Evolutionary conservation across 2,797 vertebrate genomes (phyloP).

Genomic region (Dendrocincla tyrannina): DNA sequence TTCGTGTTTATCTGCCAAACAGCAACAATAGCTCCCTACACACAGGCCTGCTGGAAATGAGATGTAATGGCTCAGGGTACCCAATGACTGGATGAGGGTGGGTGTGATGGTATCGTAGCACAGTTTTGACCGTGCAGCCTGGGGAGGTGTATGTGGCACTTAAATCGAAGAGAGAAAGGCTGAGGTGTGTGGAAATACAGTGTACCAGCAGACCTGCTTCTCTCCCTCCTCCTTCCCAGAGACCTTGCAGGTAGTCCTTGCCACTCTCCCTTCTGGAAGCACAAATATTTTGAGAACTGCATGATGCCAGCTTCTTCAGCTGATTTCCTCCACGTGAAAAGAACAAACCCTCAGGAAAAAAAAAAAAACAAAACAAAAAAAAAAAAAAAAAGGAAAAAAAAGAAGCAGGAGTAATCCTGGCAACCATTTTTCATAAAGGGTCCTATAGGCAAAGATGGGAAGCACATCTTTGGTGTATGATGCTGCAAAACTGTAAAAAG

Average conservation of each 20-base stretch:
- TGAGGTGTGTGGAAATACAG: not conserved
- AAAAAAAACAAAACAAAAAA: not conserved
- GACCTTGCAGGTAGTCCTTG: not conserved
- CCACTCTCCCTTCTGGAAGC: not conserved
- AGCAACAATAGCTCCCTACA: not conserved
- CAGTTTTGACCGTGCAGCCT: not conserved
- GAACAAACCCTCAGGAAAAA: not conserved
- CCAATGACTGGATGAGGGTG: not conserved
- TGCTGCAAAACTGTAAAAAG: not conserved
- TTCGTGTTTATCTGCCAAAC: constrained; percentile 20
- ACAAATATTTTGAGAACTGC: not conserved
- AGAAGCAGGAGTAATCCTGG: not conserved
- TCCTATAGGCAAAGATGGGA: not conserved
- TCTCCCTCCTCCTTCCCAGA: not conserved
- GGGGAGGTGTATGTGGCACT: not conserved
- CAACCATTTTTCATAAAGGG: not conserved
- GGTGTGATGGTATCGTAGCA: not conserved
- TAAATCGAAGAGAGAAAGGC: not conserved
- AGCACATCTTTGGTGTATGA: not conserved
- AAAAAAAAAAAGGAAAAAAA: not conserved
- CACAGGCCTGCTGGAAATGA: not conserved
- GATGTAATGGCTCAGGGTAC: not conserved
- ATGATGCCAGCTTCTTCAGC: not conserved
- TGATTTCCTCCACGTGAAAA: not conserved
- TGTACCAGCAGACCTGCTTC: not conserved